Conservation (phyloP, 2,888 invertebrate genomes). For the Horisme vitalbata region DNA sequence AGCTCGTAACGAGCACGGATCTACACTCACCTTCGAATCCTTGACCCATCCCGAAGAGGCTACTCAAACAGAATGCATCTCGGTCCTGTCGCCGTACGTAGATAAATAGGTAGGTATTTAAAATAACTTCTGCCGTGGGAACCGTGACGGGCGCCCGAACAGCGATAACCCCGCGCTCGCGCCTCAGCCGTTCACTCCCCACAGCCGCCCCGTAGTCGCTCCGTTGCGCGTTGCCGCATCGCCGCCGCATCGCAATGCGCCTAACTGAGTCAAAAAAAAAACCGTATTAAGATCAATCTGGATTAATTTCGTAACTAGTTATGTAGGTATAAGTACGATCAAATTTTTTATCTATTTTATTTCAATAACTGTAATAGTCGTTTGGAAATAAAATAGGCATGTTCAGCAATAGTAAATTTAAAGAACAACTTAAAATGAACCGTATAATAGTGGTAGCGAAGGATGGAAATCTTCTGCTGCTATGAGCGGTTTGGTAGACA, state of each 20-base stretch:
- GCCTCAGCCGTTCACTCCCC: conserved; percentile 53
- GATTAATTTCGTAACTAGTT: conserved; percentile 73
- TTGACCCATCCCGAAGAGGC: conserved; percentile 83
- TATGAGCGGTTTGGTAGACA: conserved; percentile 53
- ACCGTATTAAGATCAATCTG: conserved; percentile 73
- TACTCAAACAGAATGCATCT: conserved; percentile 73
- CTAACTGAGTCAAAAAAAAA: conserved; percentile 69
- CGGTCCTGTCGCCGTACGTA: conserved; percentile 76
- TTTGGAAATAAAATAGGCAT: conserved; percentile 59
- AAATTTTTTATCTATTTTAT: conserved; percentile 68
- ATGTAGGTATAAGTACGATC: too few relatives aligned
- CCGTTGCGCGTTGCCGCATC: conserved; percentile 20
- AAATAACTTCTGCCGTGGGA: conserved; percentile 80
- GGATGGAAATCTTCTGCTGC: conserved; percentile 24
- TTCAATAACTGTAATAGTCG: conserved; percentile 62
- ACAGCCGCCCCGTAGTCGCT: conserved; percentile 37
- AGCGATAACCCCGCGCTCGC: conserved; percentile 60
- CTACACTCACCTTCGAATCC: conserved; percentile 76
- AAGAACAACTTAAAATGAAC: conserved; percentile 40
- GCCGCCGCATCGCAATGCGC: conserved; percentile 8
- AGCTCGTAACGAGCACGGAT: conserved; percentile 62
- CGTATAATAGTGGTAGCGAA: conserved; percentile 37
- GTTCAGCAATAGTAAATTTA: conserved; percentile 39
- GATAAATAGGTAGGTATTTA: conserved; percentile 81
- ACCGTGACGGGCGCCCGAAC: conserved; percentile 71